Percentiles rank a stretch among this genome's conserved stretches.
These are phyloP conservation scores for Macrophya alboannulata DNA, from an alignment of 2,888 invertebrate genomes.

Conservation along the genomic window DNA sequence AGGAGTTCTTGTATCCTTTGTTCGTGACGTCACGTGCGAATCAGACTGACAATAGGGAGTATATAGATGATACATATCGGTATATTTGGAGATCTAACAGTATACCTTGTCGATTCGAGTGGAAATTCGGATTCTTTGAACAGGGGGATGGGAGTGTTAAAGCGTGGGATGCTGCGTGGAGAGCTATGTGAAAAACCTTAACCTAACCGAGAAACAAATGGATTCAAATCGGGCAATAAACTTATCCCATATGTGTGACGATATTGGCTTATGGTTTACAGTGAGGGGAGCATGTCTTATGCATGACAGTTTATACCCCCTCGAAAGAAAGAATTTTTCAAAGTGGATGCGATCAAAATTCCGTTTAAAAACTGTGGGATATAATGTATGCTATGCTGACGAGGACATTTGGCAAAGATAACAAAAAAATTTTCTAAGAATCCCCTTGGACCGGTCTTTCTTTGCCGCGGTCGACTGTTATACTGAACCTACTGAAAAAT, in stretches of 20 bases:
- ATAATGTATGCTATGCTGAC: not conserved
- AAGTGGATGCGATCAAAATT: not conserved
- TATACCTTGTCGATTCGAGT: not conserved
- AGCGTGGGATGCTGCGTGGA: not conserved
- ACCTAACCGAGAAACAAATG: not conserved
- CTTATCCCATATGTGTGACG: not conserved
- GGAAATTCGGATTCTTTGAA: not conserved
- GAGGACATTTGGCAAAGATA: not conserved
- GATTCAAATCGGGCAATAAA: constrained; percentile 20
- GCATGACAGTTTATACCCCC: not conserved
- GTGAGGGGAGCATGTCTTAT: constrained; percentile 9
- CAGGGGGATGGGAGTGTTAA: not conserved
- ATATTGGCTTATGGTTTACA: not conserved
- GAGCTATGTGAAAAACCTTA: not conserved
- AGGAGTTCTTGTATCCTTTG: not conserved
- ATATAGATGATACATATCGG: not conserved
- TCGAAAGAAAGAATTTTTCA: not conserved
- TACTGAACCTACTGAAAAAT: not conserved
- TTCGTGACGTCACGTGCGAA: not conserved
- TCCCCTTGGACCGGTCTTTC: not conserved
- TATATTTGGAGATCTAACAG: not conserved
- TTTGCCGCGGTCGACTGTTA: not conserved
- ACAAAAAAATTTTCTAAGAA: not conserved
- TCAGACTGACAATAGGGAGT: not conserved
- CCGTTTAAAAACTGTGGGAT: not conserved